Base-by-base conservation (phyloP, 2,888 invertebrate genomes). In the Cantharis rufa region DNA sequence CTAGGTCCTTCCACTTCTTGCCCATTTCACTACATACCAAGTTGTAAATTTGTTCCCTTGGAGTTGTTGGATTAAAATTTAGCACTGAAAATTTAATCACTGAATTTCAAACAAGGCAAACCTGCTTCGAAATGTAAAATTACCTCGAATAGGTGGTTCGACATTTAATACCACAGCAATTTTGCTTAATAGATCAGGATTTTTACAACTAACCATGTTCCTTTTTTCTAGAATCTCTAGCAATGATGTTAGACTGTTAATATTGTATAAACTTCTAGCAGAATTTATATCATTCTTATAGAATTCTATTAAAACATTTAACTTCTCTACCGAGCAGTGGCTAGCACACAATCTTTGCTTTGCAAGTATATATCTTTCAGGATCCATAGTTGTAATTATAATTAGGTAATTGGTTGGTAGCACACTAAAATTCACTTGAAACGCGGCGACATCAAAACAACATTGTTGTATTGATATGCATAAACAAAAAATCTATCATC, bases 1-100 rank as follows among this genome's bases (percentile, higher is more conserved):
- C 87, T 61, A 88, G 81, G 15, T 86, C 84, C 32, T 81, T 83
- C 87, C 87, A 87, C 62, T 84, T 84, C 5, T 74, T 71, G 0
- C 87, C 87, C 15, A 87, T 83, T 28, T 84, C 81, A 15, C 74
- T 18, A 61, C 81, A 78, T 21, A 86, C 83, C 11, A 81, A 16
- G 18, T 78, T 15, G 61, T 82, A 74, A 0, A 82, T 82, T 74
- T 15, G 74, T 16, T 69, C 21, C 9, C 78, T 80, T 5, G 63
- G 69, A 21, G 69, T 70, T 4, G 0, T n/a, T 15, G 78, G 74
- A 61, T 28, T 18, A 1, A 15, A 24, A 16, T 69, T 27, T 9
- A 75, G 62, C 11, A 71, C 79, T 79, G 61, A 70, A 24, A 24
- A 24, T 5, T 7, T 9, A 24, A 9, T 24, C 4, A 24, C 1